Evolutionary conservation across 2,113 vertebrate species (phyloP), one percentile per base, ranked within the genome.

Genomic region (Morone saxatilis): DNA sequence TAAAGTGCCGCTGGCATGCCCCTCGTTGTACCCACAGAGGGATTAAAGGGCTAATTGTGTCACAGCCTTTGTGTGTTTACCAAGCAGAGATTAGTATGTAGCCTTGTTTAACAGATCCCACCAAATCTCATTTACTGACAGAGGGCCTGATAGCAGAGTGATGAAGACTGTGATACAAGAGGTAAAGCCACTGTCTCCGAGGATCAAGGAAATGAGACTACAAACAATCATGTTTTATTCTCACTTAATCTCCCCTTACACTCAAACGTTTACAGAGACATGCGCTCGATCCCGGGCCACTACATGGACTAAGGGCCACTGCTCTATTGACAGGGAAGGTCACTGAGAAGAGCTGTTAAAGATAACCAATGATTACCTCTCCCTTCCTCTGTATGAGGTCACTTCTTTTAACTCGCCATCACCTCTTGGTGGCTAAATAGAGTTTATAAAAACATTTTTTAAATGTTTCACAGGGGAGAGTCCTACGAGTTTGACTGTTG

Each of bases 1-100:
- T 16, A 13, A 59, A 81, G 83, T 48, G 65, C 82, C 76, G 76
- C 3, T 65, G 85, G 79, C 87, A 25, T 85, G 89, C 65, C 85
- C 77, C 78, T 65, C 10, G 41, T 76, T 82, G 86, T 80, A 83
- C 83, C 88, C 84, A 84, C 76, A 16, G 11, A 80, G 80, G 88
- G 84, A 94, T 92, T 88, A 92, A 90, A 91, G 63, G 71, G 88
- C 81, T 91, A 92, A 92, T 87, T 89, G 91, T 91, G 89, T 81
- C 89, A 62, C 81, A 89, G 85, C 70, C 88, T 81, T 91, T 89
- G 89, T 88, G 83, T 86, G 74, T 87, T 92, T 84, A 88, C 80
- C 73, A 61, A 82, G 86, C 87, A 84, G 81, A 93, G 91, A 94
- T 93, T 91, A 93, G 87, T 51, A 63, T 68, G 85, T 84, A 79